phyloP scores from a whole-genome alignment of 2,888 invertebrate species.

The Drosophila mercatorum region DNA sequence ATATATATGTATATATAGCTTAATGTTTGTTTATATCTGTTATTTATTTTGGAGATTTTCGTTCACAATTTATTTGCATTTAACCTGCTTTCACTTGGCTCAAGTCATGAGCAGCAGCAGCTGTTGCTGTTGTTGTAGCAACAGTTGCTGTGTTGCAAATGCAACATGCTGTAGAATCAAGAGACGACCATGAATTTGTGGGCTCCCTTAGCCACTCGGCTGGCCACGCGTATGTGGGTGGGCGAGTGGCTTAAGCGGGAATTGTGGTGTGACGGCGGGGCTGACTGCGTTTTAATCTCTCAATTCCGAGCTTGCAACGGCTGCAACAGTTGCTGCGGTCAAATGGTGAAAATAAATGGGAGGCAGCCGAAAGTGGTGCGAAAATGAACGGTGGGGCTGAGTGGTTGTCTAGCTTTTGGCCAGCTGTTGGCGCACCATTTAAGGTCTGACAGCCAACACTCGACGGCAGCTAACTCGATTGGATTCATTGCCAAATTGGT shows the following conservation, averaged over 20 bases:
- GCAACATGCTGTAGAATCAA: slow-evolving; percentile 43
- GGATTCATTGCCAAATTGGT: slow-evolving; percentile 33
- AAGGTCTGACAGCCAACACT: slow-evolving; percentile 25
- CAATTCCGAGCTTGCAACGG: slow-evolving; percentile 60
- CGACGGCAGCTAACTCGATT: slow-evolving; percentile 6
- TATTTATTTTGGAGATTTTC: slow-evolving; percentile 11
- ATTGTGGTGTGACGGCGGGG: not conserved
- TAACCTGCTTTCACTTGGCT: slow-evolving; percentile 82
- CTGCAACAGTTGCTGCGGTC: slow-evolving; percentile 39
- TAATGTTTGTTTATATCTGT: not conserved
- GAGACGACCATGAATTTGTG: slow-evolving; percentile 42
- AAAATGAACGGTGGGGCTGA: slow-evolving; percentile 7
- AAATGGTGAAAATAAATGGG: slow-evolving; percentile 56
- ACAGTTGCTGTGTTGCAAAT: slow-evolving; percentile 59
- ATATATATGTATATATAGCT: not conserved
- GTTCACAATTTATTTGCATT: slow-evolving; percentile 80
- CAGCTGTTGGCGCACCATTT: slow-evolving; percentile 33
- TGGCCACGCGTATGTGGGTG: slow-evolving; percentile 43
- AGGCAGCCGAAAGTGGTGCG: slow-evolving; percentile 27
- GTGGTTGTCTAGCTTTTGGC: not conserved
- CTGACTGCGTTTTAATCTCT: slow-evolving; percentile 68
- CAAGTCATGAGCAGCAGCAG: slow-evolving; percentile 59
- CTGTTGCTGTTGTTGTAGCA: slow-evolving; percentile 46
- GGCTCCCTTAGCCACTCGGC: slow-evolving; percentile 9
- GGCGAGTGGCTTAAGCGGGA: slow-evolving; percentile 13